These are phyloP conservation scores for Drosophila greeni DNA, from an alignment of 2,888 invertebrate species.

Conservation along the genomic window DNA sequence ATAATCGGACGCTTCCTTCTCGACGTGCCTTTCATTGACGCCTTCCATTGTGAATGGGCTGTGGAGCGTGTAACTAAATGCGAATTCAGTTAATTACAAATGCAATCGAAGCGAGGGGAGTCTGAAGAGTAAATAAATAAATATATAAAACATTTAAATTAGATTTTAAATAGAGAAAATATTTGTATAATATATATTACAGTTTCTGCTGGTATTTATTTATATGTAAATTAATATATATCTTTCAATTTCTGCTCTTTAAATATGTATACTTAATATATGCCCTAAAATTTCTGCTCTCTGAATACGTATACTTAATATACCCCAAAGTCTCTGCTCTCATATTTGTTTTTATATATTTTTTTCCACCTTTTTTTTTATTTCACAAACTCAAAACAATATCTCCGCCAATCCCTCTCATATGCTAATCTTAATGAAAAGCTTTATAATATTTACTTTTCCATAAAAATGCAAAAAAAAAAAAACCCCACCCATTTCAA, in stretches of 20 bases:
- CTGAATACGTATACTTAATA: not conserved
- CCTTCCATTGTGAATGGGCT: conserved; percentile 25
- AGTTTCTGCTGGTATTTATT: not conserved
- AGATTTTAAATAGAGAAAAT: not conserved
- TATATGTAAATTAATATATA: not conserved
- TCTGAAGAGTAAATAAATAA: not conserved
- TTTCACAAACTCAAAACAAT: not conserved
- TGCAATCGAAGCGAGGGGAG: conserved; percentile 12
- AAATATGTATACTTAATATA: not conserved
- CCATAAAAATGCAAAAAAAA: not conserved
- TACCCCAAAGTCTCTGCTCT: too few species aligned
- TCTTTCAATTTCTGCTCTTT: too few species aligned
- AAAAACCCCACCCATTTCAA: conserved; percentile 16
- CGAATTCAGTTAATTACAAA: conserved; percentile 21
- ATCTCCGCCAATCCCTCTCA: not conserved
- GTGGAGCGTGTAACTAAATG: conserved; percentile 36
- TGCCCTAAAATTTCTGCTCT: not conserved
- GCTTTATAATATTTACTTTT: not conserved
- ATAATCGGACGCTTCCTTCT: conserved; percentile 21
- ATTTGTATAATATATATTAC: not conserved
- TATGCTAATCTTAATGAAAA: not conserved
- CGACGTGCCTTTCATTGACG: conserved; percentile 23
- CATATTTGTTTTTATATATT: not conserved
- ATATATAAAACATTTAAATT: too few species aligned
- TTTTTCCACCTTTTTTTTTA: not conserved